Evolutionary conservation across 2,113 vertebrate species (phyloP).

Genomic region (Oxyura jamaicensis): DNA sequence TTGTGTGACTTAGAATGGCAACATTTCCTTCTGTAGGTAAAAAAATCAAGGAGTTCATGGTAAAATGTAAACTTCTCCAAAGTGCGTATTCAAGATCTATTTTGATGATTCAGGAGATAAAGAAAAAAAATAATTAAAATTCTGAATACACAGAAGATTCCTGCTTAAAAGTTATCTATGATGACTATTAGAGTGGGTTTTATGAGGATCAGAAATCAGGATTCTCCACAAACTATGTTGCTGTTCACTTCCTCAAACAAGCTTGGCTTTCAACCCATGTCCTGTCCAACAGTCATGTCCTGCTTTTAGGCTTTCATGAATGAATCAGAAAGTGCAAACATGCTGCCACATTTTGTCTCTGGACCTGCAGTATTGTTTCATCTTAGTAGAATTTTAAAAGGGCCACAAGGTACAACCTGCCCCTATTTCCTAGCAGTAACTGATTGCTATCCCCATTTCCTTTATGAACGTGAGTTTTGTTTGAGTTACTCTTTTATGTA

Average conservation of each 20-base stretch:
- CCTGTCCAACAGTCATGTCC: neutral
- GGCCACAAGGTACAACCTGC: neutral
- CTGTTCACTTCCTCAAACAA: neutral
- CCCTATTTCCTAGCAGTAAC: neutral
- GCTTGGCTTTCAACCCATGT: neutral
- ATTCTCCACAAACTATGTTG: neutral
- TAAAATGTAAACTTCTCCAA: neutral
- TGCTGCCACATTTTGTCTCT: neutral
- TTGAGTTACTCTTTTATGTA: neutral
- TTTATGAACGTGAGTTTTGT: neutral
- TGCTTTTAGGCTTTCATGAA: neutral
- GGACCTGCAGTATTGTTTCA: neutral
- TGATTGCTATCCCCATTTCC: neutral
- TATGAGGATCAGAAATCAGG: neutral
- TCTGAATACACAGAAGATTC: neutral
- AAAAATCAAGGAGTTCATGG: neutral
- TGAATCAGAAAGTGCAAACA: neutral
- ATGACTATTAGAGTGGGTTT: neutral
- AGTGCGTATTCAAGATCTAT: neutral
- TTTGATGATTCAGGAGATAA: neutral
- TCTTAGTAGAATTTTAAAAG: neutral
- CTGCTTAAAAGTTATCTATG: neutral
- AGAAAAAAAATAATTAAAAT: neutral
- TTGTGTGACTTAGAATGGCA: neutral
- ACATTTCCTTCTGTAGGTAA: neutral